Evolutionary conservation across 1,140 invertebrate species (phyloP).

Genomic region (Chionoecetes opilio): DNA sequence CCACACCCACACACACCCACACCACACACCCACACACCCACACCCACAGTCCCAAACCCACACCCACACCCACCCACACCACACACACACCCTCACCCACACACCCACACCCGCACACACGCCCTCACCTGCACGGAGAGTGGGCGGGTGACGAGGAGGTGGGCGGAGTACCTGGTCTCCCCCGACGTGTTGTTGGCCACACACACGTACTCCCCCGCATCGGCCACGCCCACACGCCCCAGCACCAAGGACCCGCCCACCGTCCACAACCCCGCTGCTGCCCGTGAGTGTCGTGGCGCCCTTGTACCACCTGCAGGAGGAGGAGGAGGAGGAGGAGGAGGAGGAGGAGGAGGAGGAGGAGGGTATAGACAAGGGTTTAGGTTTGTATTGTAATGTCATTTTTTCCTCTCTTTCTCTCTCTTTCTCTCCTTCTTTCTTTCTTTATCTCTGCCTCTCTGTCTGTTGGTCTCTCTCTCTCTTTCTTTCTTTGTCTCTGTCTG

Average conservation of each 20-base stretch:
- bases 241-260: slow-evolving; percentile 80
- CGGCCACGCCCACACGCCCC: slow-evolving; percentile 76
- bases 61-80: not conserved
- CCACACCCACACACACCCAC: not conserved
- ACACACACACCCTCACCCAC: not conserved
- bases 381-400: not conserved
- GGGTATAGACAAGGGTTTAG: not conserved
- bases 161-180: slow-evolving; percentile 91
- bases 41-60: too few species aligned
- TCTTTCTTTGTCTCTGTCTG: not conserved
- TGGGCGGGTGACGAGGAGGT: slow-evolving; percentile 86
- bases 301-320: slow-evolving; percentile 62
- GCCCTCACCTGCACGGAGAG: slow-evolving; percentile 81
- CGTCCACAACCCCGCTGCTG: slow-evolving; percentile 78
- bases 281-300: slow-evolving; percentile 66
- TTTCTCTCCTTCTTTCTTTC: not conserved
- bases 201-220: slow-evolving; percentile 91
- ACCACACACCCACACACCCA: not conserved
- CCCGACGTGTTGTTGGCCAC: slow-evolving; percentile 89
- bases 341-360: slow-evolving; percentile 5
- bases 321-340: slow-evolving; percentile 23
- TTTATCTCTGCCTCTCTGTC: not conserved
- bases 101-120: too few species aligned
- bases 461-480: not conserved
- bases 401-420: not conserved